Evolutionary conservation across 2,113 vertebrate genomes (phyloP).

Genomic region (Albula glossodonta): DNA sequence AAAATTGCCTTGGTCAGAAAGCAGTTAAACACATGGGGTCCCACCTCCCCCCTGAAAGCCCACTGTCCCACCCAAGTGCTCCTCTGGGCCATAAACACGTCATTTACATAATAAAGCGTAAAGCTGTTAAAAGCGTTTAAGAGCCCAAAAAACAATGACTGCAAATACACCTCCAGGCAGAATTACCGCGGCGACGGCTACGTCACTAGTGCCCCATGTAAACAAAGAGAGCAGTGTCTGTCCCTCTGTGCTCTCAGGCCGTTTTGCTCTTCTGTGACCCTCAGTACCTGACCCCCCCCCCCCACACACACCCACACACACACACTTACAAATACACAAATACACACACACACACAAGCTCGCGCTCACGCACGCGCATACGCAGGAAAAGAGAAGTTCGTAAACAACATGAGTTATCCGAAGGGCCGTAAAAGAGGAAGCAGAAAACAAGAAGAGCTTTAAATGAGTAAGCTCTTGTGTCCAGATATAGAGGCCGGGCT

Average conservation of each 20-base stretch:
- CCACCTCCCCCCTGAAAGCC: not conserved
- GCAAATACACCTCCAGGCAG: not conserved
- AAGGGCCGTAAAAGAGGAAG: slow-evolving; percentile 2
- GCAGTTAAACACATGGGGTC: not conserved
- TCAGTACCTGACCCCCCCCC: not conserved
- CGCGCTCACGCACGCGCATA: not conserved
- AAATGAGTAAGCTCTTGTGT: not conserved
- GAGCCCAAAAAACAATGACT: not conserved
- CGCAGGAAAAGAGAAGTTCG: not conserved
- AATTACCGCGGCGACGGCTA: not conserved
- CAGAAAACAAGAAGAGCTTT: not conserved
- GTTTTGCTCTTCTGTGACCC: not conserved
- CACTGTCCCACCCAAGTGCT: not conserved
- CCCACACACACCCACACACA: not conserved
- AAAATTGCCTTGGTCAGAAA: not conserved
- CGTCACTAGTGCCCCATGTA: not conserved
- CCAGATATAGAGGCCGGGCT: slow-evolving; percentile 1
- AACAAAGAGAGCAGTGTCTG: not conserved
- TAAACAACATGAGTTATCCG: not conserved
- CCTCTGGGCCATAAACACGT: not conserved
- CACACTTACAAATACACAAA: not conserved
- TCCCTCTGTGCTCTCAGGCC: not conserved
- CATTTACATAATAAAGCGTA: not conserved
- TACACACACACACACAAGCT: not conserved
- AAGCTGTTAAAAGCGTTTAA: not conserved